Evolutionary conservation across 1,140 invertebrate genomes (phyloP).

Genomic region (Riptortus pedestris): DNA sequence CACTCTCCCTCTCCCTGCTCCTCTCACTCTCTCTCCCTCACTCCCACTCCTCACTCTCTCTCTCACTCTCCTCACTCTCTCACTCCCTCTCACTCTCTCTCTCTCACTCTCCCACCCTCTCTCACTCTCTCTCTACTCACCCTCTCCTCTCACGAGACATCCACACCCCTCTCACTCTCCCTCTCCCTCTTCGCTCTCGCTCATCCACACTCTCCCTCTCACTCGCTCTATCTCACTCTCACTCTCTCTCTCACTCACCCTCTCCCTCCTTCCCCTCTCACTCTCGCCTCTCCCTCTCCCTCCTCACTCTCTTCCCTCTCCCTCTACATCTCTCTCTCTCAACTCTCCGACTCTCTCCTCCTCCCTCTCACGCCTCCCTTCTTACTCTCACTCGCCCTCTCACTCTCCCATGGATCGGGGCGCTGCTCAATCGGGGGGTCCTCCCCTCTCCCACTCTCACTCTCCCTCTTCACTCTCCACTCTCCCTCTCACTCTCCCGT

Average conservation of each 20-base stretch:
- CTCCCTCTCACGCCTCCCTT: not conserved
- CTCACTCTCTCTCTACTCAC: conserved; percentile 1
- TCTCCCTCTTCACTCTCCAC: not conserved
- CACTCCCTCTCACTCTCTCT: not conserved
- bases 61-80: not conserved
- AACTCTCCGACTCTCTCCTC: not conserved
- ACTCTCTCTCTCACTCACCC: not conserved
- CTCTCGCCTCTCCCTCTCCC: not conserved
- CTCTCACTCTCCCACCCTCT: too few species aligned
- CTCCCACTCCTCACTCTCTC: not conserved
- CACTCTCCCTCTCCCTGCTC: not conserved
- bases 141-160: too few species aligned
- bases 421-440: not conserved
- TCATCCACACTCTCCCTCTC: conserved; percentile 1
- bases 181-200: conserved; percentile 8
- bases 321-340: too few species aligned
- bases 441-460: not conserved
- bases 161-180: not conserved
- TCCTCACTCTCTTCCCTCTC: not conserved
- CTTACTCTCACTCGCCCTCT: not conserved
- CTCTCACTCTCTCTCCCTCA: conserved; percentile 2
- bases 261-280: not conserved
- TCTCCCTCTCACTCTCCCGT: conserved; percentile 1
- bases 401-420: too few species aligned
- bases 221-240: not conserved